phyloP scores from a whole-genome alignment of 2,888 invertebrate genomes.

The Drosophila meridiana region DNA sequence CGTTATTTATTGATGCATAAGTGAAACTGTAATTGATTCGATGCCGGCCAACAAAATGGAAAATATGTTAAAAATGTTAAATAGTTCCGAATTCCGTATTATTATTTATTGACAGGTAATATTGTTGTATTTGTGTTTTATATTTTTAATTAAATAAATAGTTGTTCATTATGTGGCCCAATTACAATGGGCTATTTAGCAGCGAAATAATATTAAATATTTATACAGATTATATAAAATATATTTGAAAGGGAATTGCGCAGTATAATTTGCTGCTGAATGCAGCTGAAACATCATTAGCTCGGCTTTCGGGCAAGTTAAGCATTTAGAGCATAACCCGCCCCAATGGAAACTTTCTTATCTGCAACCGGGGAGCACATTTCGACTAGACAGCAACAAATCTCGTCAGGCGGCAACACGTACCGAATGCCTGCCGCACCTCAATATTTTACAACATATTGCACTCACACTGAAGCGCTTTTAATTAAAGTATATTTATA shows the following conservation, averaged over 20 bases:
- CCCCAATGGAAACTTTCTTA: conserved; percentile 39
- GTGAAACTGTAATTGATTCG: conserved; percentile 35
- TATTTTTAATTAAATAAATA: conserved; percentile 2
- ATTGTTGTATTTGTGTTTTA: background rate
- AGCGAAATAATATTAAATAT: background rate
- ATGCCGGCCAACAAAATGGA: background rate
- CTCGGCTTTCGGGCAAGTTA: background rate
- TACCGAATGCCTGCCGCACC: conserved; percentile 28
- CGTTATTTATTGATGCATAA: conserved; percentile 39
- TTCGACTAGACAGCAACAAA: conserved; percentile 47
- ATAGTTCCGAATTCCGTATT: background rate
- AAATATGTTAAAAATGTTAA: conserved; percentile 2
- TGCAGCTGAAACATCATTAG: no score
- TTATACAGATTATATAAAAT: background rate
- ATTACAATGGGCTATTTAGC: background rate
- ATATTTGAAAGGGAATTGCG: background rate
- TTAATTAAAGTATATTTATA: conserved; percentile 80
- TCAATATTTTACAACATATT: conserved; percentile 79
- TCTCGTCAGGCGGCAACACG: conserved; percentile 54
- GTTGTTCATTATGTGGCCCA: background rate
- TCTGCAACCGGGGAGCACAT: conserved; percentile 13
- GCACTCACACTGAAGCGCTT: conserved; percentile 60
- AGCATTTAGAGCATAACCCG: conserved; percentile 2
- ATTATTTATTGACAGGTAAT: background rate
- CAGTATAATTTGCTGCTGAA: background rate